Conservation (phyloP, 2,888 invertebrate species). For the Arctia plantaginis region DNA sequence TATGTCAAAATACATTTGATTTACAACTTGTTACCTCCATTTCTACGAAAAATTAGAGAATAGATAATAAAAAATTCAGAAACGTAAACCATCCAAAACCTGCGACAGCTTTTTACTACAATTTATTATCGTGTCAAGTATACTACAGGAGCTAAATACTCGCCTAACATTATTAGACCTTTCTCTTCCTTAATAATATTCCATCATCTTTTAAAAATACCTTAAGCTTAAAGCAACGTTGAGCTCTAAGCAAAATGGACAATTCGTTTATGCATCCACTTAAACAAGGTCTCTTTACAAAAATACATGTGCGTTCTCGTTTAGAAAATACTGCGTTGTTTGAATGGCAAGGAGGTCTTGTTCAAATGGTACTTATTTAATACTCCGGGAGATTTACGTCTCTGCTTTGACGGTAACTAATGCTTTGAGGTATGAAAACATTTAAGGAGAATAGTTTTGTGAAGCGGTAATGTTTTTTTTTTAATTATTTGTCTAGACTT, state of each 20-base stretch:
- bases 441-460: constrained; percentile 31
- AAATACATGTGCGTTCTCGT: not conserved
- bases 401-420: constrained; percentile 51
- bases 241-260: constrained; percentile 4
- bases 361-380: constrained; percentile 41
- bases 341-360: constrained; percentile 27
- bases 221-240: not conserved
- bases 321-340: not conserved
- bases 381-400: constrained; percentile 51
- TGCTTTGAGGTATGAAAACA: constrained; percentile 47
- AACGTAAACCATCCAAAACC: constrained; percentile 3
- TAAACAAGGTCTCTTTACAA: not conserved
- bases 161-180: constrained; percentile 31
- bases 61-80: not conserved
- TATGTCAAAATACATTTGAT: not conserved
- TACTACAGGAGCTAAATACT: constrained; percentile 13
- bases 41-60: not conserved
- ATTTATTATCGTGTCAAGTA: constrained; percentile 41
- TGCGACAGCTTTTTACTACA: constrained; percentile 18
- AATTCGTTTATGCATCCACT: not conserved
- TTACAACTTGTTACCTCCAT: not conserved
- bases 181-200: constrained; percentile 11
- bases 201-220: not conserved
- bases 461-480: constrained; percentile 19
- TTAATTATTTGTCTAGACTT: not conserved